Evolutionary conservation across 2,888 invertebrate species (phyloP).

Genomic region (Vanessa cardui): DNA sequence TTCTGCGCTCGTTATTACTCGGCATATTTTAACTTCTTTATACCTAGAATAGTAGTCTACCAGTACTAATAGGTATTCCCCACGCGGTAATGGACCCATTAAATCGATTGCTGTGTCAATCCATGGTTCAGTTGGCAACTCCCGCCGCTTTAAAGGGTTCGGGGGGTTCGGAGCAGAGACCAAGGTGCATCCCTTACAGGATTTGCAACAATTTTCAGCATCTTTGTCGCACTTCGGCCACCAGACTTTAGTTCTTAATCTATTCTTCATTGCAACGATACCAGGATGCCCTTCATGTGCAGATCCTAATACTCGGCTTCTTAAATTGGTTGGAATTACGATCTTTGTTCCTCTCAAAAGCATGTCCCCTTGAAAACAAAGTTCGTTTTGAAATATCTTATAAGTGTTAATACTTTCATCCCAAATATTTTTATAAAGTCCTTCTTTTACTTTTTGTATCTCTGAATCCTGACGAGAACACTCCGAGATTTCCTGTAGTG

Average conservation of each 20-base stretch:
- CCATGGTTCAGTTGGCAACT: slow-evolving; percentile 41
- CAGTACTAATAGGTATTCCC: slow-evolving; percentile 39
- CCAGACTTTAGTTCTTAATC: slow-evolving; percentile 54
- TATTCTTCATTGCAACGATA: slow-evolving; percentile 53
- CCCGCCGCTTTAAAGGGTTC: slow-evolving; percentile 37
- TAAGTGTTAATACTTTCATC: slow-evolving; percentile 22
- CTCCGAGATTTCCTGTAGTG: no score
- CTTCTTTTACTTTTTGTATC: no score
- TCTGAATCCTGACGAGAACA: slow-evolving; percentile 17
- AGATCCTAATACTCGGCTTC: slow-evolving; percentile 33
- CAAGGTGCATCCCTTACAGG: slow-evolving; percentile 40
- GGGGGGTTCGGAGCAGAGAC: slow-evolving; percentile 39
- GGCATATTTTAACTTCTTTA: slow-evolving; percentile 34
- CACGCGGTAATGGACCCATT: slow-evolving; percentile 41
- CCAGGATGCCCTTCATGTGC: slow-evolving; percentile 54
- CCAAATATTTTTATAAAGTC: slow-evolving; percentile 23
- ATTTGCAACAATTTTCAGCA: slow-evolving; percentile 34
- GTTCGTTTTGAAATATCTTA: slow-evolving; percentile 38
- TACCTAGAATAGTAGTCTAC: slow-evolving; percentile 41
- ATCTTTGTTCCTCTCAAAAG: slow-evolving; percentile 40
- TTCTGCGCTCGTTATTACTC: not conserved
- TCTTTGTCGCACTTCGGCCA: slow-evolving; percentile 52
- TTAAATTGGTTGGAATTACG: slow-evolving; percentile 38
- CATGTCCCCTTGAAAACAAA: slow-evolving; percentile 46
- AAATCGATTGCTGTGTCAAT: slow-evolving; percentile 42